Conservation (phyloP, 2,797 vertebrate genomes). For the Phaenicophaeus curvirostris region DNA sequence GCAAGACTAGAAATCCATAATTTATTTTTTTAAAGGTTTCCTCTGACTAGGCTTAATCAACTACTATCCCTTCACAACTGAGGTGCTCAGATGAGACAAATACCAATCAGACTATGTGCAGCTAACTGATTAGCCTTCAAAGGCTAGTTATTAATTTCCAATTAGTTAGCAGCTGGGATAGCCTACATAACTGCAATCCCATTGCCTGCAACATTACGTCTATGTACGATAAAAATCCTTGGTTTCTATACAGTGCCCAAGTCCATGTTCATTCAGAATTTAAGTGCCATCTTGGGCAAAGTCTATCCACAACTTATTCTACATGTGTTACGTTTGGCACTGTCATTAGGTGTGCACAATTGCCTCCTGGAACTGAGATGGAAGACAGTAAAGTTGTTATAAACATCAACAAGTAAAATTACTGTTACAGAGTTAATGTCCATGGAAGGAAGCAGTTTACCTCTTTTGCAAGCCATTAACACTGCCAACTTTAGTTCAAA, state of each 20-base stretch:
- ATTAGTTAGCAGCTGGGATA: background rate
- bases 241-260: background rate
- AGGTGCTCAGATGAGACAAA: background rate
- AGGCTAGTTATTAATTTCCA: background rate
- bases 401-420: background rate
- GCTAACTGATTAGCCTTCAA: background rate
- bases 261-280: background rate
- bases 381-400: background rate
- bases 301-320: background rate
- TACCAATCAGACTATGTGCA: background rate
- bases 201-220: background rate
- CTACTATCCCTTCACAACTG: background rate
- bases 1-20: background rate
- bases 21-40: background rate
- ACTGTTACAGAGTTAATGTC: background rate
- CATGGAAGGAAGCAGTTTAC: background rate
- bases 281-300: background rate
- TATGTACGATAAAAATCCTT: background rate
- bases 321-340: rapidly evolving
- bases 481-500: background rate
- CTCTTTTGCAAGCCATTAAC: background rate
- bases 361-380: background rate
- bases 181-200: background rate
- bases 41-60: background rate
- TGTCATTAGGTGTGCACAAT: background rate